Base-by-base conservation (phyloP, 2,888 invertebrate genomes). In the Netelia virgata region DNA sequence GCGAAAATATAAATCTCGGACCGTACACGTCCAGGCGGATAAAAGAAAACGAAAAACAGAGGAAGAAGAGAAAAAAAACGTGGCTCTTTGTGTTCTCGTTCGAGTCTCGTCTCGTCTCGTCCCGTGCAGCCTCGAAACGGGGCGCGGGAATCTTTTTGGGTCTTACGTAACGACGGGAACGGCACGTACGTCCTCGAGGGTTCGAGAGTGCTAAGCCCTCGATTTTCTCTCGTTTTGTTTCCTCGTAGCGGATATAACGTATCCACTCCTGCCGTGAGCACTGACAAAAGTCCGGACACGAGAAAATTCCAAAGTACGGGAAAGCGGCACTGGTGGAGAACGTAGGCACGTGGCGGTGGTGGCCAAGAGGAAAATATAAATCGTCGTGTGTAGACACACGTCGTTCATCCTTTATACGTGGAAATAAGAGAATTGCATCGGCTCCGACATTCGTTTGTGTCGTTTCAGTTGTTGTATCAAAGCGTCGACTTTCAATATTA, bases 81-180 rank as follows among this genome's bases (percentile, higher is more conserved):
- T 66, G 66, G 16, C 50, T 82, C 66, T 18, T 72, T 77, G 66
- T 77, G 72, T 82, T 66, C 47, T 36, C 47, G 47, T 66, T 61
- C 61, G 36, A 70, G 16, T 11, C 11, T 16, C 10, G 57, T 72
- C 61, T 16, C 55, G 57, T 53, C 20, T 68, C 28, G 23, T 61
- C 50, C 55, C 59, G n/a, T 36, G 8, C 43, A 74, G 41, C 18
- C 3, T 68, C 23, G 61, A 14, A 43, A 28, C 16, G 23, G 18
- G 23, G 23, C n/a, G 36, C 11, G 20, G 14, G 16, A 20, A 18
- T 66, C 41, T 75, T 75, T 66, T 69, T 36, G 63, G 79, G 50
- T 69, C 57, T 55, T 70, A 75, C 73, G 83, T 83, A 74, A 79
- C 83, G 64, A 79, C 78, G 79, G 78, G 59, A 83, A 79, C 79